phyloP scores from a whole-genome alignment of 2,113 vertebrate genomes.

The Chrysochloris asiatica region DNA sequence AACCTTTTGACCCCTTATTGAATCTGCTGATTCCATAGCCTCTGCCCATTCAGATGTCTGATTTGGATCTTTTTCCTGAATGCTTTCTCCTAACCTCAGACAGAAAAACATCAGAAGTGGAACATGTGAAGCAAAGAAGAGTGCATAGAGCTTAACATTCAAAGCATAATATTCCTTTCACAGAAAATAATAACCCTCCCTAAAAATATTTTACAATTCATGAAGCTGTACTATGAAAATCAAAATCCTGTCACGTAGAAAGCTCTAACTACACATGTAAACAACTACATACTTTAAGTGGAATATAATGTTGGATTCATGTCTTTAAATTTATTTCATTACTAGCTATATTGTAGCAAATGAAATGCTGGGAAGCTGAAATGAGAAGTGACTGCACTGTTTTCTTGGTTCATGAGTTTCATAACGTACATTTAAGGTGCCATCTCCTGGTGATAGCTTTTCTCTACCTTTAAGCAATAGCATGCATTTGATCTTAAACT shows the following conservation, averaged over 20 bases:
- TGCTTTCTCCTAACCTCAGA: neutral
- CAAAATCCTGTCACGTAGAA: slow-evolving; percentile 48
- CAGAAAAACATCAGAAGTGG: neutral
- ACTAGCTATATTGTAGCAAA: slow-evolving; percentile 34
- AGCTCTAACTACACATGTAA: slow-evolving; percentile 64
- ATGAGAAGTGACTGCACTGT: slow-evolving; percentile 44
- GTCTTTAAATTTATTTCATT: slow-evolving; percentile 71
- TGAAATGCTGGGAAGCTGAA: slow-evolving; percentile 42
- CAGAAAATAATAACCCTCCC: slow-evolving; percentile 56
- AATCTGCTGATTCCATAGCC: neutral
- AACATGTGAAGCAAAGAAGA: slow-evolving; percentile 3
- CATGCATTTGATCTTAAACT: accelerated
- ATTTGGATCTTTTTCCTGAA: neutral
- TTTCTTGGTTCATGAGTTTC: slow-evolving; percentile 54
- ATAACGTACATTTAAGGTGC: slow-evolving; percentile 78
- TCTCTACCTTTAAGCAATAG: neutral
- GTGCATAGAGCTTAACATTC: neutral
- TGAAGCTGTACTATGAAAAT: slow-evolving; percentile 17
- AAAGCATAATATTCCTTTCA: slow-evolving; percentile 43
- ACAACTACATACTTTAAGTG: slow-evolving; percentile 61
- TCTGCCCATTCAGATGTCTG: neutral
- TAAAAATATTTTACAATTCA: slow-evolving; percentile 65
- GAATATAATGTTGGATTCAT: slow-evolving; percentile 56
- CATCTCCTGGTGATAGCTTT: slow-evolving; percentile 76
- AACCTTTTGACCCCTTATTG: neutral